phyloP scores from a whole-genome alignment of 2,113 vertebrate species.

The Neolamprologus devosi region DNA sequence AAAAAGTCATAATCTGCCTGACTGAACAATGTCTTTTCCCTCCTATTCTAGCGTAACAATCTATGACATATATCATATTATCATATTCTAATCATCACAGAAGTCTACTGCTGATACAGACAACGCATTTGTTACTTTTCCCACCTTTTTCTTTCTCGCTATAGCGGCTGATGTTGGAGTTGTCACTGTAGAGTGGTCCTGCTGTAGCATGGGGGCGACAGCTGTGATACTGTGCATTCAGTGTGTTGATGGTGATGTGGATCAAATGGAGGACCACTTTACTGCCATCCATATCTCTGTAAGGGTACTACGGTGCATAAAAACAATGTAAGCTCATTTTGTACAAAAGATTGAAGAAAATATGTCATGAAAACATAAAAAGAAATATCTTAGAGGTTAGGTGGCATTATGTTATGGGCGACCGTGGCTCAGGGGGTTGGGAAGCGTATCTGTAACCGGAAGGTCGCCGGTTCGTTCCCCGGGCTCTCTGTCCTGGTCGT shows the following conservation, averaged over 20 bases:
- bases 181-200: slow-evolving; percentile 95
- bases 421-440: too few species aligned
- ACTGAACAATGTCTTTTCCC: not conserved
- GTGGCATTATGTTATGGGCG: not conserved
- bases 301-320: slow-evolving; percentile 68
- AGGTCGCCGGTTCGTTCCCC: too few species aligned
- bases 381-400: not conserved
- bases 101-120: not conserved
- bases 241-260: slow-evolving; percentile 96
- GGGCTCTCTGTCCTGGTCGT: too few species aligned
- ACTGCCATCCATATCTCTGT: slow-evolving; percentile 94
- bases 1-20: not conserved
- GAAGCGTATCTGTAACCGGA: too few species aligned
- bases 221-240: slow-evolving; percentile 98
- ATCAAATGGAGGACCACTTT: slow-evolving; percentile 94
- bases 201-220: slow-evolving; percentile 92
- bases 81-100: not conserved
- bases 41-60: not conserved
- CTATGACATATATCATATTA: not conserved
- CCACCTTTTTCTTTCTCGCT: slow-evolving; percentile 98
- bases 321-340: not conserved
- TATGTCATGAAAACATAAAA: not conserved
- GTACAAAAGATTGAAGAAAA: not conserved
- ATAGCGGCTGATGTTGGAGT: slow-evolving; percentile 96
- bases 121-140: not conserved